Conservation (phyloP, 2,113 vertebrate genomes). For the Cavia porcellus region DNA sequence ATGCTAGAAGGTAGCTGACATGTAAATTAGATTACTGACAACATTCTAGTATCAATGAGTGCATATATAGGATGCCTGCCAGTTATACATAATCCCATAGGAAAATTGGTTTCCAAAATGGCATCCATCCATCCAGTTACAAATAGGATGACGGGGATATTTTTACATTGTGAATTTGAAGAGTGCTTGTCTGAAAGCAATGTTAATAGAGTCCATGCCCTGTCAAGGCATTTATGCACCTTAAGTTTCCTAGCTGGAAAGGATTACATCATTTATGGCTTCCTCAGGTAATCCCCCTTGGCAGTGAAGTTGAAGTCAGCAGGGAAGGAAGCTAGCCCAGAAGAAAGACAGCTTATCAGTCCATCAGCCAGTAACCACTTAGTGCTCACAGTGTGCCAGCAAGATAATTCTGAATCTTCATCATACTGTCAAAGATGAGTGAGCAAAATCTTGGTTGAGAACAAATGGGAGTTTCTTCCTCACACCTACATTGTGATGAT, state of each 20-base stretch:
- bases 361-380: not conserved
- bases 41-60: not conserved
- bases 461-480: no score
- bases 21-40: conserved; percentile 50
- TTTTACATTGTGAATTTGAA: conserved; percentile 43
- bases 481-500: not conserved
- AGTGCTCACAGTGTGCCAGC: not conserved
- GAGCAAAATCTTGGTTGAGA: not conserved
- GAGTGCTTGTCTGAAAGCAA: not conserved
- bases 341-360: not conserved
- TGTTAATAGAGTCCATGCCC: not conserved
- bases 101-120: conserved; percentile 53
- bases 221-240: not conserved
- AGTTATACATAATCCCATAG: conserved; percentile 32
- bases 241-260: not conserved
- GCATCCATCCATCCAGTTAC: not conserved
- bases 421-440: not conserved
- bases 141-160: not conserved
- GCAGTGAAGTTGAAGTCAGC: not conserved
- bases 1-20: conserved; percentile 45
- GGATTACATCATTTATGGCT: not conserved
- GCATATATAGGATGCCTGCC: not conserved
- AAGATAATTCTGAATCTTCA: not conserved
- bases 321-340: not conserved
- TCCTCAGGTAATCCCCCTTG: conserved; percentile 25